Evolutionary conservation across 2,888 invertebrate species (phyloP), one percentile per base, ranked within the genome.

Genomic region (Orchesellides sinensis): DNA sequence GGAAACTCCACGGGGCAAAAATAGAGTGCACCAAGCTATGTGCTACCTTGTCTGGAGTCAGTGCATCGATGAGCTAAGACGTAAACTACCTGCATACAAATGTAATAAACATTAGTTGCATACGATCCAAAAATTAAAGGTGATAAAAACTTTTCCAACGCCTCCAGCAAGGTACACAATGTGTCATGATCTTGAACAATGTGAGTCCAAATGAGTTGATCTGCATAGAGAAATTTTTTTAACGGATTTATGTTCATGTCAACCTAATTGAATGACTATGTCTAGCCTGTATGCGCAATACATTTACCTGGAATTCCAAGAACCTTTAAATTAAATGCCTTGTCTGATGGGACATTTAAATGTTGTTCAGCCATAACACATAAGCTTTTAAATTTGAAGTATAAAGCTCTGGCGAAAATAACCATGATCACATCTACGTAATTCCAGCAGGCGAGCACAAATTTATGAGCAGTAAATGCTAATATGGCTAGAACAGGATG

Each of bases 101-200:
- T 61, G 45, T 81, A 84, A 66, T 66, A 84, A 21, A 79, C 78
- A 54, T 84, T 84, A 12, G 69, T 47, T 6, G 69, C n/a, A 29
- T 81, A 84, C 0, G 84, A 84, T 0, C 73, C 72, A 35, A 84
- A 84, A 14, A 84, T 54, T 3, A 84, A 40, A 0, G 84, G 84
- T 0, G 84, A 81, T 14, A 82, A 17, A 12, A 82, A 82, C 8
- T 19, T 54, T n/a, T 82, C 82, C 21, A 75, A 63, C 0, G 47
- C 17, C 12, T 82, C 65, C 19, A 82, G 19, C 6, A 82, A 35
- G 0, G 6, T 19, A 27, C 82, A 82, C 12, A 82, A 23, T 1
- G 65, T 45, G 2, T 75, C 63, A 45, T 82, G 75, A 32, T 82
- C 70, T 45, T 75, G 49, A 0, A 49, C 75, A 4, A 82, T 47